phyloP scores from a whole-genome alignment of 2,888 invertebrate species.

The Morpho helenor region DNA sequence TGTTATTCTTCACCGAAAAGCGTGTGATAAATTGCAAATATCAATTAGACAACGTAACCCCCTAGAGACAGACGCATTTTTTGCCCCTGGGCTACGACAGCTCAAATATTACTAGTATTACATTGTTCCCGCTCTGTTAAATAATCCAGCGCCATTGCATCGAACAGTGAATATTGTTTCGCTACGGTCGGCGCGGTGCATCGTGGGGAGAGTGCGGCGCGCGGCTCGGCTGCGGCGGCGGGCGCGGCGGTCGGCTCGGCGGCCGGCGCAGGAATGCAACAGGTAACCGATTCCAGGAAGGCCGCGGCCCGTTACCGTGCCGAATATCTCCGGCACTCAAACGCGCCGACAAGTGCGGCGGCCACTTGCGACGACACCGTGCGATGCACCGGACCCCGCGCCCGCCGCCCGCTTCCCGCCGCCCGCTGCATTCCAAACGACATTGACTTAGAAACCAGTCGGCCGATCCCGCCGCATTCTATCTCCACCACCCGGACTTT shows the following conservation, averaged over 20 bases:
- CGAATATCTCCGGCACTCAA: conserved; percentile 77
- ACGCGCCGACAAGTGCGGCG: conserved; percentile 77
- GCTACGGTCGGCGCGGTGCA: not conserved
- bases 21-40: no score
- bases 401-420: conserved; percentile 35
- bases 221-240: conserved; percentile 30
- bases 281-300: conserved; percentile 79
- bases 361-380: conserved; percentile 75
- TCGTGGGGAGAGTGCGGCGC: conserved; percentile 10
- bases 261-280: conserved; percentile 73
- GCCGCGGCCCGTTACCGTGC: conserved; percentile 78
- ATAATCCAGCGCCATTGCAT: not conserved
- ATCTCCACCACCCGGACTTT: conserved; percentile 45
- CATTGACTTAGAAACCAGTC: conserved; percentile 76
- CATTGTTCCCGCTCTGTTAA: no score
- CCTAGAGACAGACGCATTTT: no score
- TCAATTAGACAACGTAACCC: no score
- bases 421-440: conserved; percentile 69
- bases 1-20: no score
- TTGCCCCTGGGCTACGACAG: no score
- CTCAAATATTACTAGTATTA: no score
- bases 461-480: conserved; percentile 59
- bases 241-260: conserved; percentile 40
- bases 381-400: conserved; percentile 51
- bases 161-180: not conserved